These are phyloP conservation scores for Drosophila willistoni DNA, from an alignment of 1,140 invertebrate species.

Conservation along the genomic window DNA sequence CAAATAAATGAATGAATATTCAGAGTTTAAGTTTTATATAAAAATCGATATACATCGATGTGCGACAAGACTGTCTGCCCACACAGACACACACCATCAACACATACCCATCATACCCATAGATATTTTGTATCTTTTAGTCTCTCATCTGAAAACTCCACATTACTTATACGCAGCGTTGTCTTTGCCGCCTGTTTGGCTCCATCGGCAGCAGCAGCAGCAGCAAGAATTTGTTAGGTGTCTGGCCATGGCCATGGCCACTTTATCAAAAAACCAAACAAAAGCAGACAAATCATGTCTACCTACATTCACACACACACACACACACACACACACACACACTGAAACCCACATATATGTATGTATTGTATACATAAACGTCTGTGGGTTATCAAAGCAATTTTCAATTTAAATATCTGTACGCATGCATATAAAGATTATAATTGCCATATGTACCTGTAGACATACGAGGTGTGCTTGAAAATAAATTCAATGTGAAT, in stretches of 20 bases:
- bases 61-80: background rate
- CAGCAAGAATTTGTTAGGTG: slow-evolving; percentile 25
- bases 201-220: background rate
- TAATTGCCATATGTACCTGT: slow-evolving; percentile 41
- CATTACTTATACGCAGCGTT: slow-evolving; percentile 11
- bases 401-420: slow-evolving; percentile 55
- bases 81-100: background rate
- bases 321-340: slow-evolving; percentile 1
- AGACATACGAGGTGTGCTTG: background rate
- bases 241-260: slow-evolving; percentile 43
- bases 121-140: background rate
- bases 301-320: background rate
- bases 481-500: no score
- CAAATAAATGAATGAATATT: no score
- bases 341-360: background rate
- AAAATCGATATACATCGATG: background rate
- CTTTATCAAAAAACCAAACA: slow-evolving; percentile 22
- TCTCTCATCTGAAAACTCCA: background rate
- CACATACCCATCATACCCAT: background rate
- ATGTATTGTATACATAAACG: background rate
- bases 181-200: background rate
- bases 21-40: no score
- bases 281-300: background rate
- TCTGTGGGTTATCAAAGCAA: slow-evolving; percentile 62
- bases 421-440: slow-evolving; percentile 47